A percentile compares a stretch with the other conserved stretches of the same genome.
Conservation (phyloP, 2,113 vertebrate genomes). For the Casuarius casuarius region DNA sequence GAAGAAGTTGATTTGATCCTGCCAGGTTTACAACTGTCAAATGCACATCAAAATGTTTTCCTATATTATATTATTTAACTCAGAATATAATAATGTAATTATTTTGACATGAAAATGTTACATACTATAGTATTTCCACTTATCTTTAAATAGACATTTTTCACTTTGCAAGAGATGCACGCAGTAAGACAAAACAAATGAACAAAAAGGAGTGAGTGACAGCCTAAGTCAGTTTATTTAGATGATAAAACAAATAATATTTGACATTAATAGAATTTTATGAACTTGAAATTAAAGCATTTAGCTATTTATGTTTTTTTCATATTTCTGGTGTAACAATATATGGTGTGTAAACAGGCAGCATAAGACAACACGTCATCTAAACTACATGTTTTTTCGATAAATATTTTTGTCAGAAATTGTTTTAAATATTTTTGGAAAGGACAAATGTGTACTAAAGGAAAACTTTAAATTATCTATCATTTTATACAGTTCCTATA, state of each 20-base stretch:
- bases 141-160: conserved; percentile 79
- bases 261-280: conserved; percentile 55
- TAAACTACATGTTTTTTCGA: background rate
- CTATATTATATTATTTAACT: conserved; percentile 80
- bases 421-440: background rate
- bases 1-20: conserved; percentile 72
- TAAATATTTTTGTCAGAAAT: background rate
- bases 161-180: conserved; percentile 73
- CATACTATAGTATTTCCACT: conserved; percentile 76
- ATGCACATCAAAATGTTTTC: conserved; percentile 81
- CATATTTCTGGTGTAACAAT: background rate
- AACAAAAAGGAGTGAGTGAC: conserved; percentile 74
- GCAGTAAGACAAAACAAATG: conserved; percentile 75
- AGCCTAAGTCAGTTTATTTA: conserved; percentile 74
- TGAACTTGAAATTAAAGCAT: conserved; percentile 56
- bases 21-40: conserved; percentile 74
- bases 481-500: background rate
- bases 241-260: conserved; percentile 71
- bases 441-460: background rate
- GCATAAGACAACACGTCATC: background rate
- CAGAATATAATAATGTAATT: conserved; percentile 81
- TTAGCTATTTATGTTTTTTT: conserved; percentile 2
- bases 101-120: conserved; percentile 82
- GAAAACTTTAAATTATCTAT: background rate
- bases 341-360: background rate